These are phyloP conservation scores for Gortyna flavago DNA, from an alignment of 2,888 invertebrate genomes.

Conservation along the genomic window DNA sequence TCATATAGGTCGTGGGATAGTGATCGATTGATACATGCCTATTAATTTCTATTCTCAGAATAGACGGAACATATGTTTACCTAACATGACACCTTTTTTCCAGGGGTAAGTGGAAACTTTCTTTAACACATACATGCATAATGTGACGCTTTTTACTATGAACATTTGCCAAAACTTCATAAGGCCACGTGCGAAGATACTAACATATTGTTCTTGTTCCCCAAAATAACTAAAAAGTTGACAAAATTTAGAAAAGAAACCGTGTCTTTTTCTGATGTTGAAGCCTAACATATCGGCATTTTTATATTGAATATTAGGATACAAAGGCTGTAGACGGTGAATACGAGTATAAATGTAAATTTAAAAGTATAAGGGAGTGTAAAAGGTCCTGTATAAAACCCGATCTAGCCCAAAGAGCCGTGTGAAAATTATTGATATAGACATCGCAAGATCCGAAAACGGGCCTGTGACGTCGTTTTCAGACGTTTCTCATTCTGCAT, in stretches of 20 bases:
- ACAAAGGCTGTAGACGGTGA: constrained; percentile 47
- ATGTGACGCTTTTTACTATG: constrained; percentile 2
- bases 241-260: constrained; percentile 8
- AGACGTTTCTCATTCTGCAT: constrained; percentile 42
- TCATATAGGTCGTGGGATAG: constrained; percentile 50
- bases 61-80: constrained; percentile 21
- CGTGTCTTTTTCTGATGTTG: constrained; percentile 12
- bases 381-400: constrained; percentile 31
- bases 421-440: constrained; percentile 59
- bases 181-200: background rate
- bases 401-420: constrained; percentile 22
- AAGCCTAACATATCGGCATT: constrained; percentile 40
- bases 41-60: constrained; percentile 46
- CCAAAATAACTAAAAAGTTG: constrained; percentile 4
- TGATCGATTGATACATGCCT: constrained; percentile 54
- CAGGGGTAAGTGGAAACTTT: constrained; percentile 19
- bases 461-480: constrained; percentile 38
- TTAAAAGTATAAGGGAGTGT: constrained; percentile 52
- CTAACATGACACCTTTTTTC: constrained; percentile 24
- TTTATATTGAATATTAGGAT: constrained; percentile 57
- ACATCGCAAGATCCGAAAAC: constrained; percentile 39
- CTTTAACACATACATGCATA: constrained; percentile 12
- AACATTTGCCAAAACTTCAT: constrained; percentile 10
- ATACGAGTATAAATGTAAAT: constrained; percentile 62
- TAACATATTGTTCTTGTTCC: background rate